Evolutionary conservation across 1,140 invertebrate genomes (phyloP).

Genomic region (Pogonomyrmex barbatus): DNA sequence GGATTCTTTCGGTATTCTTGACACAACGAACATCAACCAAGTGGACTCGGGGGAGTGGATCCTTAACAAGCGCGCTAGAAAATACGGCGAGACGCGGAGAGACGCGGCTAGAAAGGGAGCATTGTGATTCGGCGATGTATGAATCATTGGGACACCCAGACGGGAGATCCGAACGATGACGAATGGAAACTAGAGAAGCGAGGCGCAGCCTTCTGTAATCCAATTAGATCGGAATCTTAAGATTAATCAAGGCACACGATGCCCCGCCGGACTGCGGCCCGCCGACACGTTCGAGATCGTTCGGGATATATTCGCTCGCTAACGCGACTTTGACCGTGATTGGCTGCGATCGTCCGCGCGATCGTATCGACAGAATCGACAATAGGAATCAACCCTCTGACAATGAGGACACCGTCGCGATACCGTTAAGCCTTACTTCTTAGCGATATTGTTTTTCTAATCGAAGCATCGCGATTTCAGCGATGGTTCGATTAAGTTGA

Average conservation of each 20-base stretch:
- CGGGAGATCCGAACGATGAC: slow-evolving; percentile 63
- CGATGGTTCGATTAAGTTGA: slow-evolving; percentile 5
- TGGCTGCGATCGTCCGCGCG: slow-evolving; percentile 64
- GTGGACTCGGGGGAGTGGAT: not conserved
- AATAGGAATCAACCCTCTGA: slow-evolving; percentile 70
- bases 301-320: slow-evolving; percentile 3
- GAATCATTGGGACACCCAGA: not conserved
- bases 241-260: slow-evolving; percentile 75
- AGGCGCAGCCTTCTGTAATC: slow-evolving; percentile 73
- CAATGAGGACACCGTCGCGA: slow-evolving; percentile 10
- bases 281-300: slow-evolving; percentile 62
- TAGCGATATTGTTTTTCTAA: slow-evolving; percentile 63
- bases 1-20: slow-evolving; percentile 56
- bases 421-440: slow-evolving; percentile 69
- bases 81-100: not conserved
- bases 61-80: not conserved
- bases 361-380: slow-evolving; percentile 75
- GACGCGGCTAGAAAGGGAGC: slow-evolving; percentile 4
- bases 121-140: slow-evolving; percentile 20
- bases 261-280: not conserved
- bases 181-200: slow-evolving; percentile 66
- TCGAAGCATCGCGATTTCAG: slow-evolving; percentile 27
- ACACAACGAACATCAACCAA: slow-evolving; percentile 17
- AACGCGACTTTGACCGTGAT: slow-evolving; percentile 68
- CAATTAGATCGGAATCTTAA: slow-evolving; percentile 80